Conservation (phyloP, 2,888 invertebrate species). For the Rhopalosiphum nymphaeae region DNA sequence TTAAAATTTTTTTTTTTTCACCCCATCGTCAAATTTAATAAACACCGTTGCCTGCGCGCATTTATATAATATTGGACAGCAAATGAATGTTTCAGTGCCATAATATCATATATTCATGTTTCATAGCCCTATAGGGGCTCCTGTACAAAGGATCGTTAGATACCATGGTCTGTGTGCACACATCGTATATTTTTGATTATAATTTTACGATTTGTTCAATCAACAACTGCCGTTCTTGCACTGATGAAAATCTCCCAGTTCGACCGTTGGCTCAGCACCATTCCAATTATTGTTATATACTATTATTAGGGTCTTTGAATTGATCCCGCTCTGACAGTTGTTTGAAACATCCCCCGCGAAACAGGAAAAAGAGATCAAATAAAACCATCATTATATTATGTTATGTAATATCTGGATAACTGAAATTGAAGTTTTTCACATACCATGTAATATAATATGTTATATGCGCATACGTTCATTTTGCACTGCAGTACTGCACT, state of each 20-base stretch:
- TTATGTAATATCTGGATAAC: not conserved
- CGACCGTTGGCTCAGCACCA: not conserved
- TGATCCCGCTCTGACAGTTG: not conserved
- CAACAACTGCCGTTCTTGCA: not conserved
- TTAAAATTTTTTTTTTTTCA: not conserved
- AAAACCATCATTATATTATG: not conserved
- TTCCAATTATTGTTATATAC: not conserved
- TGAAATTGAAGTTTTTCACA: conserved; percentile 2
- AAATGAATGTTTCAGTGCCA: not conserved
- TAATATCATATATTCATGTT: not conserved
- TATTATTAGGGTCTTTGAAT: not conserved
- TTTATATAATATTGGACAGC: not conserved
- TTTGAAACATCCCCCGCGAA: not conserved
- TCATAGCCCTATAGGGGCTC: not conserved
- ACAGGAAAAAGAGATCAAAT: not conserved
- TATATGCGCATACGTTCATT: not conserved
- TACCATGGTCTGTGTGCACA: too few relatives aligned
- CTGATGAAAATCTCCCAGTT: not conserved
- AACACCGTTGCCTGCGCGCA: not conserved
- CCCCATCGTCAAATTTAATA: not conserved
- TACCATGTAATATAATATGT: not conserved
- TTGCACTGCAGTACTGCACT: not conserved
- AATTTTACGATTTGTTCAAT: not conserved
- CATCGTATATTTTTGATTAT: too few relatives aligned
- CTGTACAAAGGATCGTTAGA: not conserved